phyloP scores from a whole-genome alignment of 2,888 invertebrate species.

The Ophion ventricosus region DNA sequence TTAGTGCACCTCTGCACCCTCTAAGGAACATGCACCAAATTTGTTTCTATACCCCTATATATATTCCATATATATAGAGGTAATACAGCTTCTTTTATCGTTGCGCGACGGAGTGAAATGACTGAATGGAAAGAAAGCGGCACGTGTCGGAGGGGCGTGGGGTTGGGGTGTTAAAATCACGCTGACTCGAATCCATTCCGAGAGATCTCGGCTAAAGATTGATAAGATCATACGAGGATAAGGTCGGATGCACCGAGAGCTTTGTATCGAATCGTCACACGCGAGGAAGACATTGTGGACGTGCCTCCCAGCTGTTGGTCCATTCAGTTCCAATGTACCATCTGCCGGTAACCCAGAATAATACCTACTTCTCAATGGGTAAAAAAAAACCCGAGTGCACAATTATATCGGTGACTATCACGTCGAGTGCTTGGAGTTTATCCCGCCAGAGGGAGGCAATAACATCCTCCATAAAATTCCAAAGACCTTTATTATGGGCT shows the following conservation, averaged over 20 bases:
- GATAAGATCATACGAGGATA: constrained; percentile 25
- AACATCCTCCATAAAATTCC: not conserved
- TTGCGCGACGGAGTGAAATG: constrained; percentile 9
- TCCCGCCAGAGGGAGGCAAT: not conserved
- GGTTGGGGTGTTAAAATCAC: not conserved
- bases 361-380: not conserved
- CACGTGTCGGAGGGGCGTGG: not conserved
- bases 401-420: not conserved
- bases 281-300: not conserved
- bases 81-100: constrained; percentile 58
- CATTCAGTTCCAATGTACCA: not conserved
- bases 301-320: constrained; percentile 7
- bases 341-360: not conserved
- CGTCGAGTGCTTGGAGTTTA: not conserved
- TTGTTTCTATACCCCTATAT: too few species aligned
- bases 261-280: not conserved
- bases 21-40: too few species aligned
- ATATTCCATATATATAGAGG: too few species aligned
- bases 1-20: too few species aligned
- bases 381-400: not conserved
- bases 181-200: not conserved
- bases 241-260: constrained; percentile 9
- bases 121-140: constrained; percentile 25
- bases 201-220: not conserved
- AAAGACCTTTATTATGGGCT: too few species aligned